Conservation (phyloP, 2,888 invertebrate genomes). For the Metallyticus violacea region DNA sequence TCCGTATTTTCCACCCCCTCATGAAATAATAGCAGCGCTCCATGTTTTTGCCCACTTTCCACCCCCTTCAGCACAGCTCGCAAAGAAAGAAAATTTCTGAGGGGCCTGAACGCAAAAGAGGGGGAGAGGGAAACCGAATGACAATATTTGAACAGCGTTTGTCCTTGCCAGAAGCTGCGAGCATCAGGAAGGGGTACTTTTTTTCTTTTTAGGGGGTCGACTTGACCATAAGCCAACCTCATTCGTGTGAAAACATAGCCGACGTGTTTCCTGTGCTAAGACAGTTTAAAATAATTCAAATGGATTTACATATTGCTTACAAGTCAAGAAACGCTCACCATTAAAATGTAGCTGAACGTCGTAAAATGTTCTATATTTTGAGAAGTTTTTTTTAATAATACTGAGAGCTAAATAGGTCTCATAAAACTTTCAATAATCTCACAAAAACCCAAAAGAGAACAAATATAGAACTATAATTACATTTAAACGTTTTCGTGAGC, state of each 20-base stretch:
- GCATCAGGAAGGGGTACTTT: neutral
- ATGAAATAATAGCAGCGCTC: neutral
- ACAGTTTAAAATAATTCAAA: neutral
- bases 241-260: neutral
- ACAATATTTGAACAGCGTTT: slow-evolving; percentile 13
- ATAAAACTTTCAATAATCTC: too few relatives aligned
- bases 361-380: too few relatives aligned
- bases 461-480: too few relatives aligned
- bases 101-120: neutral
- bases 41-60: neutral
- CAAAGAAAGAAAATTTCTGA: slow-evolving; percentile 7
- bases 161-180: neutral
- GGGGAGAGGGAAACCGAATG: neutral
- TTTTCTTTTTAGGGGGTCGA: neutral
- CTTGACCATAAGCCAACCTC: neutral
- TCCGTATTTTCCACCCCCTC: neutral
- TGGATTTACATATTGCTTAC: neutral
- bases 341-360: too few relatives aligned
- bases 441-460: too few relatives aligned
- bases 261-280: neutral
- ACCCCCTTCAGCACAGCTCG: neutral
- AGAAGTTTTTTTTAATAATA: too few relatives aligned
- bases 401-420: too few relatives aligned
- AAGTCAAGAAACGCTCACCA: too few relatives aligned
- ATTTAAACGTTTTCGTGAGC: too few relatives aligned